Evolutionary conservation across 2,888 invertebrate species (phyloP).

Genomic region (Altica lythri): DNA sequence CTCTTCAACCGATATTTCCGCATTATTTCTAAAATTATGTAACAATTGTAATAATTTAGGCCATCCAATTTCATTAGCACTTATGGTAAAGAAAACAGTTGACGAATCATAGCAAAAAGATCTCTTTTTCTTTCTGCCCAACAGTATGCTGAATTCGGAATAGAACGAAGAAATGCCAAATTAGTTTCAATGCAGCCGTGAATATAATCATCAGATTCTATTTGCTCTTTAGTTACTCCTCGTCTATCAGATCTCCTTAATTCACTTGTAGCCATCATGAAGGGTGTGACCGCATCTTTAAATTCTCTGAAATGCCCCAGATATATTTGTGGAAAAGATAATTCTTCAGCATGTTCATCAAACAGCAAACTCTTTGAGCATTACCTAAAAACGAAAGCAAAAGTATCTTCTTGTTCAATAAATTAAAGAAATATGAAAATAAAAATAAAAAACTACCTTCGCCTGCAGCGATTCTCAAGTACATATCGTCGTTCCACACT

Average conservation of each 20-base stretch:
- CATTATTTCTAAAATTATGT: conserved; percentile 1
- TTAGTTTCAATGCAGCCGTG: conserved; percentile 12
- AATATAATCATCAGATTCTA: conserved; percentile 4
- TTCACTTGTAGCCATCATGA: conserved; percentile 11
- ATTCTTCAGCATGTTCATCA: conserved; percentile 17
- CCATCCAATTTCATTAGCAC: conserved; percentile 2
- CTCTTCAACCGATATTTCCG: neutral
- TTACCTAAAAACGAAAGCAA: too few relatives aligned
- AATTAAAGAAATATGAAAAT: too few relatives aligned
- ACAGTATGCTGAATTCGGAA: conserved; percentile 16
- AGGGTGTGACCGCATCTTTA: conserved; percentile 16
- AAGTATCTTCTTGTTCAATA: too few relatives aligned
- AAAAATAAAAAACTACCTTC: too few relatives aligned
- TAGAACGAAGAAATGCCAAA: conserved; percentile 13
- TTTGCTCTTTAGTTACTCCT: conserved; percentile 6
- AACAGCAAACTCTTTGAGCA: conserved; percentile 3
- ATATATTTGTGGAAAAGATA: conserved; percentile 17
- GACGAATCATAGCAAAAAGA: conserved; percentile 5
- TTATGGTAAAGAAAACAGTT: neutral
- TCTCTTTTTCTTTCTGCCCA: conserved; percentile 17
- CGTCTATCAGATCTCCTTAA: conserved; percentile 13
- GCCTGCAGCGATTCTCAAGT: neutral
- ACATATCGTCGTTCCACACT: conserved; percentile 16
- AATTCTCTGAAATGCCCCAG: conserved; percentile 5
- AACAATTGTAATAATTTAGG: neutral